Evolutionary conservation across 1,140 invertebrate species (phyloP), one percentile per base, ranked within the genome.

Genomic region (Drosophila mauritiana): DNA sequence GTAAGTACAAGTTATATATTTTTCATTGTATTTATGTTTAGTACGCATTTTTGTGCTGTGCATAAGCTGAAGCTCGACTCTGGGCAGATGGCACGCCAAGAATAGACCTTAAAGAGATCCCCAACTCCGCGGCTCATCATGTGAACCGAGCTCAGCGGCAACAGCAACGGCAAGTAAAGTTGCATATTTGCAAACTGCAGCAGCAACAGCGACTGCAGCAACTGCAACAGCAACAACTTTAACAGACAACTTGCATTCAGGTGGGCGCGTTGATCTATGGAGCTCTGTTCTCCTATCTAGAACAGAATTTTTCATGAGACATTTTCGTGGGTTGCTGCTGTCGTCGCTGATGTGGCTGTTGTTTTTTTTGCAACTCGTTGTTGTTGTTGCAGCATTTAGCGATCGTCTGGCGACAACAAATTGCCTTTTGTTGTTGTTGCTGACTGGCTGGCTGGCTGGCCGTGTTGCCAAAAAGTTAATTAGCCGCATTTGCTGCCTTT

Each of bases 301-400:
- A 88, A 88, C 83, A 88, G 84, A 88, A 88, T 88, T 83, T 85
- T 86, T 85, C 82, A 86, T 64, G 74, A 86, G 82, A 85, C 82
- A 85, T 81, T 85, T 77, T 79, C 83, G 83, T 88, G 84, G 83
- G 83, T 51, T 61, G 74, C 31, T 36, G 70, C 55, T 64, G 73
- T 67, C 68, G 72, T 73, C 70, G 64, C 45, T 53, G 36, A 51
- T 25, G 67, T 70, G 40, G 51, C 64, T 69, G 42, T 64, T 45
- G 20, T 20, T 45, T 39, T 45, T 43, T 20, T 42, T 63, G 82
- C 40, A 42, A 36, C 3, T 13, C 31, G 39, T 13, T 37, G 57
- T 46, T 37, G 45, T 31, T 79, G 64, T 37, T 69, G 82, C 78
- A 78, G 79, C 74, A 82, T 88, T 85, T 85, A 85, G 75, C 74